Conservation (phyloP, 2,888 invertebrate genomes). For the Acanthoscelides obtectus region DNA sequence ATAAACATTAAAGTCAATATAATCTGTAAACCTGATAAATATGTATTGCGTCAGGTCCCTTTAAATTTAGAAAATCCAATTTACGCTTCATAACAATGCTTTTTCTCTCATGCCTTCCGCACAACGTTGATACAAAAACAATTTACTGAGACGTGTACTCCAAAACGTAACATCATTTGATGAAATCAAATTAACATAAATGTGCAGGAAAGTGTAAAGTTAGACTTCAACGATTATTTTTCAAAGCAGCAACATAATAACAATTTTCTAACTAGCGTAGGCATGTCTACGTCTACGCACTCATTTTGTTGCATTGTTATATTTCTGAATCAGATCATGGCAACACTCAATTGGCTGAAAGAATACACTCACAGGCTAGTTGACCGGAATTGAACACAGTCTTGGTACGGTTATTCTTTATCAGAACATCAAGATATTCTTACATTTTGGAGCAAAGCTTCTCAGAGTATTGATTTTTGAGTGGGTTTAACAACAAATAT, state of each 20-base stretch:
- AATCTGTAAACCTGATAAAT: background rate
- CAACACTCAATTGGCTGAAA: too few species aligned
- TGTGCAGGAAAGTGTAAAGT: too few species aligned
- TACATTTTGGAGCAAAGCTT: background rate
- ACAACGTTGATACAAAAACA: background rate
- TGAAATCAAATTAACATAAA: too few species aligned
- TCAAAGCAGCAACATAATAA: too few species aligned
- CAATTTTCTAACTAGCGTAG: too few species aligned
- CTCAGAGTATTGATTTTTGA: background rate
- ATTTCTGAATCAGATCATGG: too few species aligned
- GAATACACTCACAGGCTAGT: too few species aligned
- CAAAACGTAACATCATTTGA: background rate
- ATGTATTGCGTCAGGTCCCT: background rate
- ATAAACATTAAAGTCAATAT: background rate
- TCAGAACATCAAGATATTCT: background rate
- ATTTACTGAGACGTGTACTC: background rate
- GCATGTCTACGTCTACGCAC: too few species aligned
- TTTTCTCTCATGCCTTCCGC: background rate
- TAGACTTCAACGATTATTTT: too few species aligned
- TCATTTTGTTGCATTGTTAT: too few species aligned
- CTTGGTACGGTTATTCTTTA: too few species aligned
- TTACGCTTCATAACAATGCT: background rate
- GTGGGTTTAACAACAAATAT: background rate
- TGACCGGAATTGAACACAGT: too few species aligned
- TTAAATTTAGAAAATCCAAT: background rate